phyloP scores from a whole-genome alignment of 2,797 vertebrate species.

The Momotus momota region DNA sequence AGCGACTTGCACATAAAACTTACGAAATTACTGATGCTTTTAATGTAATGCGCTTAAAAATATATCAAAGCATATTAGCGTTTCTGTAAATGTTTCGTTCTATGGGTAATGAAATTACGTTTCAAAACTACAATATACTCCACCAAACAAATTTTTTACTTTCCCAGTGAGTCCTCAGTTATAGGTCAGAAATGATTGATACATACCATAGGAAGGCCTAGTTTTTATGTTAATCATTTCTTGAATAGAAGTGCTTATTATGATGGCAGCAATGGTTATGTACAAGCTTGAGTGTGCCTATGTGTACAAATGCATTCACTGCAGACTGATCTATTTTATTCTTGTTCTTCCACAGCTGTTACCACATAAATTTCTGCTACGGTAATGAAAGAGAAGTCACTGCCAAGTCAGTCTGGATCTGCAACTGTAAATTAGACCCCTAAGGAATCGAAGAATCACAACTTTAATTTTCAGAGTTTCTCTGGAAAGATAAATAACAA shows the following conservation, averaged over 20 bases:
- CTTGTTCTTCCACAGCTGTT: constrained; percentile 36
- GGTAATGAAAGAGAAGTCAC: constrained; percentile 6
- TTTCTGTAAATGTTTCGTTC: not conserved
- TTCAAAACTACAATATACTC: not conserved
- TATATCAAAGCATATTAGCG: not conserved
- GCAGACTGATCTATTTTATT: constrained; percentile 3
- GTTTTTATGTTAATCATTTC: not conserved
- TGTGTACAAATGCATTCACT: not conserved
- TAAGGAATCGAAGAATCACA: constrained; percentile 42
- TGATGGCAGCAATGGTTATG: not conserved
- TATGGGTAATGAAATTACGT: not conserved
- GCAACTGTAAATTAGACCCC: constrained; percentile 38
- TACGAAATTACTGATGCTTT: not conserved
- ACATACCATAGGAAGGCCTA: not conserved
- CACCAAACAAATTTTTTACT: not conserved
- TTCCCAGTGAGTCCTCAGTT: not conserved
- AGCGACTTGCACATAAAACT: not conserved
- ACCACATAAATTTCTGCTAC: not conserved
- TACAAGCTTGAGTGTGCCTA: not conserved
- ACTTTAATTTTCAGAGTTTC: constrained; percentile 41
- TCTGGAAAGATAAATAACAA: not conserved
- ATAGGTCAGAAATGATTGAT: not conserved
- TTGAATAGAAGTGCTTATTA: not conserved
- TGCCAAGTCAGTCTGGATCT: constrained; percentile 20
- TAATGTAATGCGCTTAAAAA: constrained; percentile 4